A percentile compares a stretch with the other conserved stretches of the same genome.
Conservation (phyloP, 2,888 invertebrate species). For the Meandrusa payeni region DNA sequence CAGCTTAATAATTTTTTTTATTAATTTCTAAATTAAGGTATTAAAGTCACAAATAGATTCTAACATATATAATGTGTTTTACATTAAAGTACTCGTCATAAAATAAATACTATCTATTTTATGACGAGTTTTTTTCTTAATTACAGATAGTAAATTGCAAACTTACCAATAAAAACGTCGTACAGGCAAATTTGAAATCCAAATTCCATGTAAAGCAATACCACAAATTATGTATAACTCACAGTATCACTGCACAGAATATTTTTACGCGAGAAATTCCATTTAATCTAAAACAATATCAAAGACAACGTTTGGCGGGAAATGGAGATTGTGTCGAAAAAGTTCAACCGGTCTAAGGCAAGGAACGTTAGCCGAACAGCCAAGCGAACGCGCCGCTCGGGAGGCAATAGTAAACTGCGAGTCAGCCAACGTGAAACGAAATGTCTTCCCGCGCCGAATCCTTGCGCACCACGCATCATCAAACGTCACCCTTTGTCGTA, state of each 20-base stretch:
- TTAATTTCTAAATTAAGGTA: too few relatives aligned
- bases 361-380: conserved; percentile 33
- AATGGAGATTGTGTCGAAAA: conserved; percentile 59
- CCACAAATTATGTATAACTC: conserved; percentile 43
- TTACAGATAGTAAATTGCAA: too few relatives aligned
- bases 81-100: too few relatives aligned
- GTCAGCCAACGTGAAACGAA: conserved; percentile 49
- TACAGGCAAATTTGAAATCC: conserved; percentile 15
- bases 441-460: conserved; percentile 58
- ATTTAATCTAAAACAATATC: conserved; percentile 29
- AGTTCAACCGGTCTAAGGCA: conserved; percentile 50
- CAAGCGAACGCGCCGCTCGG: conserved; percentile 44
- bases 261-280: conserved; percentile 46
- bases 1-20: too few relatives aligned
- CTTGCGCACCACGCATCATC: conserved; percentile 59
- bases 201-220: conserved; percentile 14
- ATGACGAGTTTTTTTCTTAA: too few relatives aligned
- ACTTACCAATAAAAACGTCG: conserved; percentile 16
- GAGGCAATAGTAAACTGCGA: conserved; percentile 55
- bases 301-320: conserved; percentile 58
- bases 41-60: too few relatives aligned
- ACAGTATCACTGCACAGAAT: conserved; percentile 36
- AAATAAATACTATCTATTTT: too few relatives aligned
- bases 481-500: conserved; percentile 47
- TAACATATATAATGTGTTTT: too few relatives aligned